Evolutionary conservation across 2,113 vertebrate genomes (phyloP), one percentile per base, ranked within the genome.

Genomic region (Syngnathus typhle): DNA sequence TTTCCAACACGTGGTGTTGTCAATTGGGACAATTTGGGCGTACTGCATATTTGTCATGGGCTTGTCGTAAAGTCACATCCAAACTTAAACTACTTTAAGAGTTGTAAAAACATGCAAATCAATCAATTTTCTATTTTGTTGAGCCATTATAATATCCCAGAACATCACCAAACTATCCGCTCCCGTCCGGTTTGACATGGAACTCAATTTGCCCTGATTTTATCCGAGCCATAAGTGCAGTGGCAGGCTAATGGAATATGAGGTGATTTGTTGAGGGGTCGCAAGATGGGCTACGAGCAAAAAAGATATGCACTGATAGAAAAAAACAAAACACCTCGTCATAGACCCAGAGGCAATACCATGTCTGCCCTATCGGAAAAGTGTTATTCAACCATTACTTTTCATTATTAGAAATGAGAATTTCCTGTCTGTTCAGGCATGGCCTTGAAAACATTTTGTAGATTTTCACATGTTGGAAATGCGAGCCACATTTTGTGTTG

Each of bases 121-220:
- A 61, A 41, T 46, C 69, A n/a, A 43, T 63, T 61, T 64, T 44
- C 41, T 36, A 51, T n/a, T 60, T 5, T 58, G 23, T 60, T 62
- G 12, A 46, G 51, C 6, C 13, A 64, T 43, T 36, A 59, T 36
- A 5, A 63, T 12, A 16, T 39, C 74, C 59, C 5, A 60, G 12
- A 58, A 49, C 8, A 52, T 19, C 16, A 16, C 18, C 8, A 52
- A 52, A 52, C 19, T 52, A n/a, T n/a, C 49, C 8, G 3, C 5
- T 5, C 12, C 12, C 1, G 3, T 10, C 52, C 44, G 5, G 54
- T 41, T 59, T 75, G 74, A 76, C 81, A 77, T 69, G n/a, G 23
- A 77, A 60, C 64, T 67, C 73, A 5, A n/a, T 77, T 70, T 76
- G 68, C 13, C 67, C 79, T 76, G 84, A 86, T 86, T 72, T 82